Conservation (phyloP, 2,797 vertebrate species). For the Galago senegalensis region DNA sequence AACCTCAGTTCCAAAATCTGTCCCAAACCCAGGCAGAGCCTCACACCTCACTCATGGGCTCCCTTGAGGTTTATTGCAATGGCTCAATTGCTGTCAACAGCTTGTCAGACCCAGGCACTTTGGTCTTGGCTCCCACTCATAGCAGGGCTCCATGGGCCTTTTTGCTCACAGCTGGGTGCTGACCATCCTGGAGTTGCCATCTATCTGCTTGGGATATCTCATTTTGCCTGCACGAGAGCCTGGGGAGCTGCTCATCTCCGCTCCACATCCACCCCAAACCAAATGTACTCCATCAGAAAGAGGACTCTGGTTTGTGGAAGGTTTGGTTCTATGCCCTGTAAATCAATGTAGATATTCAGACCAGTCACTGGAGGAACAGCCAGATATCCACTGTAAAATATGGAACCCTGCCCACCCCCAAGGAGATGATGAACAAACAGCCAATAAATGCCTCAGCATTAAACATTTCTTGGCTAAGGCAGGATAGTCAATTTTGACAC, state of each 20-base stretch:
- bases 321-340: background rate
- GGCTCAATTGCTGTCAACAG: fast-evolving
- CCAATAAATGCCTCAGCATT: slow-evolving; percentile 14
- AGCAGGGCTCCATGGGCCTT: background rate
- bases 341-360: background rate
- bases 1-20: background rate
- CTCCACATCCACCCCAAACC: background rate
- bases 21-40: fast-evolving
- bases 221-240: background rate
- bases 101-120: background rate
- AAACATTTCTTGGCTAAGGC: slow-evolving; percentile 60
- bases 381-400: background rate
- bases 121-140: background rate
- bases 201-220: background rate
- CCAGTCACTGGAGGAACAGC: background rate
- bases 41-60: fast-evolving
- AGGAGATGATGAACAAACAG: slow-evolving; percentile 27
- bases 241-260: background rate
- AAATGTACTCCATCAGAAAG: background rate
- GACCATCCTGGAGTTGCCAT: too few species aligned
- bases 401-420: background rate
- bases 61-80: background rate
- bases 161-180: background rate
- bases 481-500: slow-evolving; percentile 40
- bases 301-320: background rate